Percentiles rank a stretch among this genome's conserved stretches.
phyloP scores from a whole-genome alignment of 2,113 vertebrate genomes.

The Hiodon alosoides region DNA sequence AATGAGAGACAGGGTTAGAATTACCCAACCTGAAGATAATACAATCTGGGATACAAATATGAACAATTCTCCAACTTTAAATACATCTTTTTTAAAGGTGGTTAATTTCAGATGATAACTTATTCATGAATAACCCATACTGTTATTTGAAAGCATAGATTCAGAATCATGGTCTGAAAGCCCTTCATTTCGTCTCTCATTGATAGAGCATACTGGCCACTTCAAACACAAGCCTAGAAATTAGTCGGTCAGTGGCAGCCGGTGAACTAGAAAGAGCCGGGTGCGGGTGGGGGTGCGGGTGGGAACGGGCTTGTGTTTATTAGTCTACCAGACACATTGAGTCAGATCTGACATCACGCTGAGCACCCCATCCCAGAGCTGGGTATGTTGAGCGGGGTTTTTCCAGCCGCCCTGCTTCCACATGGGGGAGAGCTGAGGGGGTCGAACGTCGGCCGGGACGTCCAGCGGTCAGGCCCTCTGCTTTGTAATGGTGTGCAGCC shows the following conservation, averaged over 20 bases:
- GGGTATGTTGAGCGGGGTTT: too few relatives aligned
- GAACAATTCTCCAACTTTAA: background rate
- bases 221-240: conserved; percentile 30
- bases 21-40: too few relatives aligned
- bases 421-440: too few relatives aligned
- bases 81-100: background rate
- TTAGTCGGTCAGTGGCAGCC: conserved; percentile 26
- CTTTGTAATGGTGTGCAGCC: too few relatives aligned
- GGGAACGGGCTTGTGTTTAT: conserved; percentile 30
- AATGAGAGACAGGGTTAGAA: too few relatives aligned
- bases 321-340: conserved; percentile 33
- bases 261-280: conserved; percentile 25
- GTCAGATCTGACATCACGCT: conserved; percentile 51
- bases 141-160: background rate
- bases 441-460: too few relatives aligned
- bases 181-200: background rate
- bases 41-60: too few relatives aligned
- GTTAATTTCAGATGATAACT: background rate
- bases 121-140: conserved; percentile 21
- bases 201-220: conserved; percentile 13
- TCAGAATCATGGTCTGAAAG: conserved; percentile 4
- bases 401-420: too few relatives aligned
- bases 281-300: conserved; percentile 21
- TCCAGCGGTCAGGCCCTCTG: too few relatives aligned
- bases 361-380: conserved; percentile 34